Conservation (phyloP, 2,888 invertebrate species). For the Coremacera marginata region DNA sequence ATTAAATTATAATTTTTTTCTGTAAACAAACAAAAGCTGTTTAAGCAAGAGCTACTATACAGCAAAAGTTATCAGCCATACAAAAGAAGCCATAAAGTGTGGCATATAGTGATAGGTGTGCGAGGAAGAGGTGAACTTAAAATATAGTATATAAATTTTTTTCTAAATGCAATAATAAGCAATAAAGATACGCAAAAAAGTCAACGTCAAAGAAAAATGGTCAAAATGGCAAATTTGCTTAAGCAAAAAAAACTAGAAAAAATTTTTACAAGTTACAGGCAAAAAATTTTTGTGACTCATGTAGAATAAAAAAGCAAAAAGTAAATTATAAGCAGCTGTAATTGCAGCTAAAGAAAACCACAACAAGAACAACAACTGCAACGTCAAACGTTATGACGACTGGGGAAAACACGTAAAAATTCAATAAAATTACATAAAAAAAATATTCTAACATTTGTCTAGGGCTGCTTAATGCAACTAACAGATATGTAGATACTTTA, state of each 20-base stretch:
- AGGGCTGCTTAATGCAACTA: not conserved
- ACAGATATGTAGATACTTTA: not conserved
- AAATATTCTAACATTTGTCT: not conserved
- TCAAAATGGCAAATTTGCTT: not conserved
- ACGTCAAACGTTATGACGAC: not conserved
- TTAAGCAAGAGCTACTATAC: too few species aligned
- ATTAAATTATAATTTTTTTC: not conserved
- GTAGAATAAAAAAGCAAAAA: not conserved
- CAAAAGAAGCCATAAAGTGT: not conserved
- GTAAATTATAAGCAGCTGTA: not conserved
- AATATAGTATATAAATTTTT: not conserved
- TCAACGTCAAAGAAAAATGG: not conserved
- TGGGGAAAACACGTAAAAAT: not conserved
- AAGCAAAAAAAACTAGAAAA: not conserved
- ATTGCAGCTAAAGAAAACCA: not conserved
- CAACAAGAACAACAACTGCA: not conserved
- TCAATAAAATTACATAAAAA: not conserved
- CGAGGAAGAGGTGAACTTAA: not conserved
- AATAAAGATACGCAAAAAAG: not conserved
- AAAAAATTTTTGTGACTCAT: constrained; percentile 16
- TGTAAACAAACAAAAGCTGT: too few species aligned
- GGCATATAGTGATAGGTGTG: not conserved
- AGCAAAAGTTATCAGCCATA: too few species aligned
- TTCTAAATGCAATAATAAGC: not conserved
- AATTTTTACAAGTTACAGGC: not conserved